Base-by-base conservation (phyloP, 2,797 vertebrate genomes). In the Tamandua tetradactyla region DNA sequence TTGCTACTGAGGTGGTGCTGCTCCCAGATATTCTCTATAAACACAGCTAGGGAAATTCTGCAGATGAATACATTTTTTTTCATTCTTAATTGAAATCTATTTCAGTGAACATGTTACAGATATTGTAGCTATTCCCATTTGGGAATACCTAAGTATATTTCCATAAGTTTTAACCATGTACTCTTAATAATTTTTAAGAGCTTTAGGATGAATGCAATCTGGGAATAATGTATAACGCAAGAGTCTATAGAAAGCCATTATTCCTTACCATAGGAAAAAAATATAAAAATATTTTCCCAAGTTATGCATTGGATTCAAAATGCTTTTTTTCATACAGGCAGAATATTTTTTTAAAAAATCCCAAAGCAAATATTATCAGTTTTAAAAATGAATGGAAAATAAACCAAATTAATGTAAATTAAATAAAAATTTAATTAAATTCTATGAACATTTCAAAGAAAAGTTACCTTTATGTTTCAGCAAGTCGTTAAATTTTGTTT, bases 361-460 rank as follows among this genome's bases (percentile, higher is more conserved):
- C 32, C 52, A 49, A 92, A 30, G 12, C 1, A 87, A 79, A 71
- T 59, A 91, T 64, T 90, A 25, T 25, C 18, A 59, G 15, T 57
- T 91, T 82, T 7, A 59, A 62, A 91, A 82, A 64, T 64, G 90
- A 81, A 87, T 68, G 3, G 37, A 47, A 91, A 88, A 83, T 57
- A 79, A 75, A 6, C 14, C 42, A 84, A 87, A 72, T 25, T 13
- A 64, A 61, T 61, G 1, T 32, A 86, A 74, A 61, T 80, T 87
- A n/a, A n/a, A n/a, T n/a, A n/a, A n/a, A n/a, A n/a, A n/a, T n/a
- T n/a, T n/a, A n/a, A n/a, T 71, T 75, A 85, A 75, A 80, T 47
- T 11, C 4, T 72, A 72, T 55, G 11, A 72, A 82, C 72, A 66
- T 81, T 88, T 91, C n/a, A 84, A 91, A 57, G 10, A 10, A 3